Evolutionary conservation across 2,888 invertebrate species (phyloP).

Genomic region (Sarcophaga rosellei): DNA sequence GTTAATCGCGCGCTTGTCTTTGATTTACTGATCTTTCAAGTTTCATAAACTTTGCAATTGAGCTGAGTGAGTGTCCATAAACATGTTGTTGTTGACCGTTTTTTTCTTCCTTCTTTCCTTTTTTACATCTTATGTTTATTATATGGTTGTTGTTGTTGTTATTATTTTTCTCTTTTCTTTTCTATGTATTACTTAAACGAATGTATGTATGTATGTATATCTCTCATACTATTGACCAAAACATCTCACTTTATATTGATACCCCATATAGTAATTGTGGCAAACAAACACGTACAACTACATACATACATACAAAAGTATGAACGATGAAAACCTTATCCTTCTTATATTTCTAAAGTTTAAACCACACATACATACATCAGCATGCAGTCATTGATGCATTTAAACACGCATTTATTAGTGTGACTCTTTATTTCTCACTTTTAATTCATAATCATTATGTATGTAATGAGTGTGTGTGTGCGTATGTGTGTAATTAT

Average conservation of each 20-base stretch:
- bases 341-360: neutral
- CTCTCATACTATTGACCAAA: conserved; percentile 52
- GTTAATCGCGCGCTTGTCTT: conserved; percentile 73
- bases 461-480: neutral
- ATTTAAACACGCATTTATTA: conserved; percentile 40
- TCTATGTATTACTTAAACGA: neutral
- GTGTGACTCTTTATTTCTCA: conserved; percentile 52
- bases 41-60: conserved; percentile 57
- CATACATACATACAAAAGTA: neutral
- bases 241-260: conserved; percentile 15
- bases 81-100: neutral
- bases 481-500: neutral
- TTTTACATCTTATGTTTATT: neutral
- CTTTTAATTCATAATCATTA: conserved; percentile 58
- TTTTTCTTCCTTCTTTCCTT: neutral
- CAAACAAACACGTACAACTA: conserved; percentile 10
- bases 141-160: conserved; percentile 28
- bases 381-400: neutral
- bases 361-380: conserved; percentile 6
- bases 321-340: neutral
- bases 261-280: conserved; percentile 26
- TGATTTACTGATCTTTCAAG: conserved; percentile 76
- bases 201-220: neutral
- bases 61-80: conserved; percentile 40
- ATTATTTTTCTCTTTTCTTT: conserved; percentile 40